Conservation (phyloP, 2,888 invertebrate species). For the Coecobrya sp. region DNA sequence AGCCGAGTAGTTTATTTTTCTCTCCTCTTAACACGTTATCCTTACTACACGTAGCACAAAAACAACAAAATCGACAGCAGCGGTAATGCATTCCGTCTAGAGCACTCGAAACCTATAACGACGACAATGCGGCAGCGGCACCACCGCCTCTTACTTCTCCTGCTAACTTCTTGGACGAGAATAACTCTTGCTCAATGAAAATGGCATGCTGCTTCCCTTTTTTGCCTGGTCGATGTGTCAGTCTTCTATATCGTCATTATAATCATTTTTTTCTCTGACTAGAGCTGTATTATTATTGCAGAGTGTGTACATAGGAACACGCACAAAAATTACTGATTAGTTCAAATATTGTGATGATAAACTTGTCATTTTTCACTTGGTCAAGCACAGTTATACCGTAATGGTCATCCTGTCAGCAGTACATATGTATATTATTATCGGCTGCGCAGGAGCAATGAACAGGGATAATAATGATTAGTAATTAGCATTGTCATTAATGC, state of each 20-base stretch:
- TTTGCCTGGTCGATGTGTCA: background rate
- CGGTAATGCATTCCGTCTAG: background rate
- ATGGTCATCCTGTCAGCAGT: background rate
- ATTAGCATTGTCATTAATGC: constrained; percentile 61
- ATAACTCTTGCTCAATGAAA: constrained; percentile 54
- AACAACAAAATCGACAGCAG: background rate
- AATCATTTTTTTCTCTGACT: constrained; percentile 30
- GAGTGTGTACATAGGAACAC: background rate
- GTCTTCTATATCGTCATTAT: background rate
- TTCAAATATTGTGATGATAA: background rate
- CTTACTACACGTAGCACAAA: background rate
- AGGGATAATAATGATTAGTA: background rate
- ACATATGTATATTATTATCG: background rate
- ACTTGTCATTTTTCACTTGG: constrained; percentile 61
- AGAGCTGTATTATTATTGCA: background rate
- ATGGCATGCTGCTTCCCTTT: constrained; percentile 2
- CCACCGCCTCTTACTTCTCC: background rate
- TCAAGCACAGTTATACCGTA: constrained; percentile 42
- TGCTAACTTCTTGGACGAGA: constrained; percentile 8
- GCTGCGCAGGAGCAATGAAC: background rate
- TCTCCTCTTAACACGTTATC: background rate
- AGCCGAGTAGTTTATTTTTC: background rate
- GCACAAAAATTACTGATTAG: background rate
- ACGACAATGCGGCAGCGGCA: constrained; percentile 25
- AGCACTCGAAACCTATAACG: constrained; percentile 10